phyloP scores from a whole-genome alignment of 2,113 vertebrate genomes.

The Crotalus horridus region DNA sequence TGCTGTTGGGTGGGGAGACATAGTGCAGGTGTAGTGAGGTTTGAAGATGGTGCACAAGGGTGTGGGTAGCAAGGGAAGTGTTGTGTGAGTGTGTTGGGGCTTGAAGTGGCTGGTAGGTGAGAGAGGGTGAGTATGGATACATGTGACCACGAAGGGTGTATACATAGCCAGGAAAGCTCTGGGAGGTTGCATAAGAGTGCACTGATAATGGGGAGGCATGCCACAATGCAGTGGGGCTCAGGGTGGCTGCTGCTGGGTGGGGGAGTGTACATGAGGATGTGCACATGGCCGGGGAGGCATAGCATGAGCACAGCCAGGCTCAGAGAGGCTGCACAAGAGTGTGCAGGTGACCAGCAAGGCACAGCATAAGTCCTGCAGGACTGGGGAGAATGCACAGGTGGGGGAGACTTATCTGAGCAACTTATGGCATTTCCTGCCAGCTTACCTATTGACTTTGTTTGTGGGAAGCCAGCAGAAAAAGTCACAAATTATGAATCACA shows the following conservation, averaged over 20 bases:
- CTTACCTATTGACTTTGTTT: too few species aligned
- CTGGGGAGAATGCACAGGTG: not conserved
- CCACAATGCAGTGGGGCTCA: not conserved
- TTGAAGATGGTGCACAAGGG: not conserved
- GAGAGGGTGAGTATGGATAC: not conserved
- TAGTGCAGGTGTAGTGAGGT: too few species aligned
- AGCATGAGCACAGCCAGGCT: not conserved
- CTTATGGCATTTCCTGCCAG: not conserved
- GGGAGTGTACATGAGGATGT: not conserved
- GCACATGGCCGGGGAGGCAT: not conserved
- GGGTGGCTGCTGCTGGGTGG: not conserved
- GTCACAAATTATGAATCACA: too few species aligned
- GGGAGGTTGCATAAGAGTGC: not conserved
- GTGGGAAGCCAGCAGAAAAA: too few species aligned
- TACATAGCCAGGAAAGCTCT: not conserved
- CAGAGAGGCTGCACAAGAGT: not conserved
- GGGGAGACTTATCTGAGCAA: not conserved
- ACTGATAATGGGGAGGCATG: not conserved
- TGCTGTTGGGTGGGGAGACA: not conserved
- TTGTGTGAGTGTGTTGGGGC: not conserved
- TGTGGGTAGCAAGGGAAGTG: not conserved
- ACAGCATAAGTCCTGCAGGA: not conserved
- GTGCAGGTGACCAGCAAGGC: not conserved
- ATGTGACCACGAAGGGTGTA: not conserved
- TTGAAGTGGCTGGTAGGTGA: not conserved